Base-by-base conservation (phyloP, 2,888 invertebrate species). In the Eumacrocentrus americanus region DNA sequence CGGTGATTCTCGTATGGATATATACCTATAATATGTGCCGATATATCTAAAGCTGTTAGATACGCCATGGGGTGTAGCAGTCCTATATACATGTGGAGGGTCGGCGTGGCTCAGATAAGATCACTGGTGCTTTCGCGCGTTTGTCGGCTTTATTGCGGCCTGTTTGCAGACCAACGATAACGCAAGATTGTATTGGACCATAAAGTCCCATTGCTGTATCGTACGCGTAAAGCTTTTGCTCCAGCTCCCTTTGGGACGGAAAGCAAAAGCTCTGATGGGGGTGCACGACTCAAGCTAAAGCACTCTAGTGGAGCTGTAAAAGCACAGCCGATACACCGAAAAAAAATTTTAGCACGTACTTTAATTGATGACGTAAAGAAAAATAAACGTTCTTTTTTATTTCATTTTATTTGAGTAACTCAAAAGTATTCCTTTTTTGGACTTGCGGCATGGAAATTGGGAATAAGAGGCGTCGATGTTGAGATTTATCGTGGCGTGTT, bases 61-160 rank as follows among this genome's bases (percentile, higher is more conserved):
- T 12, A 42, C 42, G 1, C 16, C 18, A 12, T 23, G 50, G n/a
- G 23, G n/a, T 25, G 12, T 18, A 12, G 9, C n/a, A n/a, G n/a
- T n/a, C n/a, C n/a, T 47, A n/a, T 23, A 47, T 11, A n/a, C 54
- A 25, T 20, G 34, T 16, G 3, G 20, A 20, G 20, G 42, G 42
- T 1, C 7, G 38, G 14, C 7, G 38, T 38, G 35, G 34, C 56
- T 29, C 29, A 29, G 69, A 72, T 73, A 71, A 72, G 70, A 72
- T 69, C 70, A 60, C 53, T 63, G 53, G 42, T 54, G 58, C 57
- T 42, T 62, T 65, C 60, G 44, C 52, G 58, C 63, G 58, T 65
- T 66, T 62, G 65, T 64, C 67, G 67, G 63, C 62, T 73, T 71
- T 69, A 72, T 69, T 68, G 71, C 53, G 56, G 60, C 63, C 67